Conservation (phyloP, 2,113 vertebrate genomes). For the Myiopsitta monachus region DNA sequence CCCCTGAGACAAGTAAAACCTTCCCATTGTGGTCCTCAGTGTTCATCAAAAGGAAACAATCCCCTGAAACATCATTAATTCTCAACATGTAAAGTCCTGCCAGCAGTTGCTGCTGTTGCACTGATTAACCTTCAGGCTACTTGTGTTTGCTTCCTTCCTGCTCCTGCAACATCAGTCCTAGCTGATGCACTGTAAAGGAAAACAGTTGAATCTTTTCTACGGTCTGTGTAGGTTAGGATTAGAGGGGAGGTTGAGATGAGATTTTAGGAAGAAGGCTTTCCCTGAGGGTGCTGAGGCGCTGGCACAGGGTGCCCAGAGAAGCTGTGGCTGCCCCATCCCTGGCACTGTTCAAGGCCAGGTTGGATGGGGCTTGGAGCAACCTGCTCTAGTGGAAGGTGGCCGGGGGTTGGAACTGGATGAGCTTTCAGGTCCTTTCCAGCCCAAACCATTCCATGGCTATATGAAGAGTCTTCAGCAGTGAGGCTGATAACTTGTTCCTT, state of each 20-base stretch:
- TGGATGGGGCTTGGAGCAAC: background rate
- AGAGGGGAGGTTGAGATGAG: background rate
- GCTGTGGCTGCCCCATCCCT: background rate
- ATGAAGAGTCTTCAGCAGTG: background rate
- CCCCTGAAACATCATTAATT: background rate
- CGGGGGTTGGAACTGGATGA: background rate
- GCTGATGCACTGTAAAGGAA: background rate
- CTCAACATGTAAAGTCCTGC: background rate
- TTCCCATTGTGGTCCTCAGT: background rate
- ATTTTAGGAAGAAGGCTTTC: background rate
- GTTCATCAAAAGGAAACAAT: background rate
- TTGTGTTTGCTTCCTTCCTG: background rate
- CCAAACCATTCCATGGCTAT: background rate
- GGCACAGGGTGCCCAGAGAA: background rate
- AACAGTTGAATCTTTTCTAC: background rate
- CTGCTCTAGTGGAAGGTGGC: background rate
- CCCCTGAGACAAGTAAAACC: constrained; percentile 7
- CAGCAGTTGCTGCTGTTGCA: background rate
- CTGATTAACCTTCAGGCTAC: background rate
- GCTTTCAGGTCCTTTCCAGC: background rate
- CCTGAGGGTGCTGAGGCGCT: background rate
- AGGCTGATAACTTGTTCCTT: background rate
- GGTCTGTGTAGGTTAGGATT: background rate
- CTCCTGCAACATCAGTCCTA: background rate
- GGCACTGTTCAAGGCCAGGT: background rate